phyloP scores from a whole-genome alignment of 2,113 vertebrate species.

The Saguinus imperator region DNA sequence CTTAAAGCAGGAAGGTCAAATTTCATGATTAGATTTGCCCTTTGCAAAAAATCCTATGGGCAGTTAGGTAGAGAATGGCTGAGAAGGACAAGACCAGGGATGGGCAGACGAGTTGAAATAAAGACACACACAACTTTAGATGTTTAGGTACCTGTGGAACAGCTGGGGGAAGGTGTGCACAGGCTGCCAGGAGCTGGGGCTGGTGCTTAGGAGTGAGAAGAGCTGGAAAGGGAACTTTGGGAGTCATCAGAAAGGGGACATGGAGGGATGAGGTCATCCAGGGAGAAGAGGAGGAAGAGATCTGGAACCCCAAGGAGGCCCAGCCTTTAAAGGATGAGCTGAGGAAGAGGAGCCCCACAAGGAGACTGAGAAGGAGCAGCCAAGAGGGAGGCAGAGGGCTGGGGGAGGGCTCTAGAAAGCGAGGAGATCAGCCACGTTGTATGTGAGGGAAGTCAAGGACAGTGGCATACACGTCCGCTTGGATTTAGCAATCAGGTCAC shows the following conservation, averaged over 20 bases:
- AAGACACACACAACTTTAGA: accelerated
- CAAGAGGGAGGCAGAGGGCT: background rate
- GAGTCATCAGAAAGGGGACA: background rate
- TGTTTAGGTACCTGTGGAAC: background rate
- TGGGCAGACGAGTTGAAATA: accelerated
- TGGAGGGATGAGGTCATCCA: background rate
- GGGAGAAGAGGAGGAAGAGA: background rate
- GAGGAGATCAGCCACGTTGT: too few species aligned
- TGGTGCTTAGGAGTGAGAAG: background rate
- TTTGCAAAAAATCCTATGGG: background rate
- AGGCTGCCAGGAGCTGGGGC: accelerated
- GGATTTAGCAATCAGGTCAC: background rate
- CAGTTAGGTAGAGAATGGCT: background rate
- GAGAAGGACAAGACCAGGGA: background rate
- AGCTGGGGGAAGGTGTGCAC: background rate
- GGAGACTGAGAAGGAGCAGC: background rate
- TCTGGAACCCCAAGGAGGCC: background rate
- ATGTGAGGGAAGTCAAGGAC: background rate
- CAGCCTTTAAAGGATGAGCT: background rate
- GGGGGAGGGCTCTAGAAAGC: background rate
- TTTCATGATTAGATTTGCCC: background rate
- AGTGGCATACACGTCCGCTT: accelerated
- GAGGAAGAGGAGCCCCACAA: background rate
- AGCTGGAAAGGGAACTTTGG: background rate
- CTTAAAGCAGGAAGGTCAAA: background rate